Base-by-base conservation (phyloP, 2,797 vertebrate species). In the Aselliscus stoliczkanus region DNA sequence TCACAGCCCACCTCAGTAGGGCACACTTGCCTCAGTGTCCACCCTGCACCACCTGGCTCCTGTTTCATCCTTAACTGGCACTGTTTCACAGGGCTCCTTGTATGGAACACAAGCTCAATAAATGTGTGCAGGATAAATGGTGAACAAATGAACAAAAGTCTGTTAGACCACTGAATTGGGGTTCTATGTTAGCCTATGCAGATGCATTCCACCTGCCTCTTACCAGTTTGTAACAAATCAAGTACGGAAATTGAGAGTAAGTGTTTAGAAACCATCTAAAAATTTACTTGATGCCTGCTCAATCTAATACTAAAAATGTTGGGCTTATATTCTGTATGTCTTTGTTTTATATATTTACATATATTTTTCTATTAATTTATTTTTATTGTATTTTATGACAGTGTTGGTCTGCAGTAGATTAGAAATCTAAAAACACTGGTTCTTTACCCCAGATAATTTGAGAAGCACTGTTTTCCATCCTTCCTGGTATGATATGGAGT, bases 331-430 rank as follows among this genome's bases (percentile, higher is more conserved):
- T 72, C 29, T 96, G 20, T 70, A 60, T 76, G 29, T n/a, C 27
- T 54, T 72, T 86, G 58, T 25, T 80, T 77, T 77, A 47, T 67
- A n/a, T 75, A 42, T n/a, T 81, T 56, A 31, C 58, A 72, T 56
- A 3, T 7, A 7, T 39, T 90, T 50, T 65, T 34, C 18, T 75
- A 50, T 50, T 15, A 50, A 58, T 77, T 88, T 72, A 29, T 88
- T 83, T 86, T 83, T 47, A 70, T 65, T 60, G 39, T 34, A 56
- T 47, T 93, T 93, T 88, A 82, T 52, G 44, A 65, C 56, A 75
- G 18, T 44, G 56, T 81, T 93, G 58, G 15, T 94, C 65, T 94
- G 29, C 13, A 75, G 31, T 54, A 72, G 54, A 72, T 76, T 72
- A 47, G 58, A 79, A 80, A 65, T 81, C 58, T 44, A 52, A 83